A percentile compares a stretch with the other conserved stretches of the same genome.
phyloP scores from a whole-genome alignment of 2,888 invertebrate genomes.

The Autographa pulchrina region DNA sequence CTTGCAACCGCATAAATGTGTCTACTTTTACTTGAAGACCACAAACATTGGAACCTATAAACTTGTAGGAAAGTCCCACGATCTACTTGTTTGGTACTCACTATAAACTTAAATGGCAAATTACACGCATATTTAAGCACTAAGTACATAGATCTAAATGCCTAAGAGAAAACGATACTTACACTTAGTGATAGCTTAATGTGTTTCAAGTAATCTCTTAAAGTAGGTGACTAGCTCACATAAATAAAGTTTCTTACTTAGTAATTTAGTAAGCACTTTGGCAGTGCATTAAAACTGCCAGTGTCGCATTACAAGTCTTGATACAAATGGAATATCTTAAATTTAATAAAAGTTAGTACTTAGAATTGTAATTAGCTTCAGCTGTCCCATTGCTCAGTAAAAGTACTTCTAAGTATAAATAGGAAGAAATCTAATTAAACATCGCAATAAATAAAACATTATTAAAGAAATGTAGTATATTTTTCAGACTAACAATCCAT shows the following conservation, averaged over 20 bases:
- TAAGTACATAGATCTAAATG: slow-evolving; percentile 6
- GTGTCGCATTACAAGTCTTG: neutral
- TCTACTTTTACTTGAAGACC: slow-evolving; percentile 47
- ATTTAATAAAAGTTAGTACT: neutral
- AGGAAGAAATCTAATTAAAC: neutral
- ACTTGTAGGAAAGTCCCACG: slow-evolving; percentile 50
- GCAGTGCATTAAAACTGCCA: neutral
- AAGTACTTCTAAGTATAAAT: neutral
- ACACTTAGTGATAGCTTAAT: neutral
- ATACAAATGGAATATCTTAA: neutral
- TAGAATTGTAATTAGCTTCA: neutral
- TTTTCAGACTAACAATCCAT: neutral
- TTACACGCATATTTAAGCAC: slow-evolving; percentile 33
- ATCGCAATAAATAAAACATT: neutral
- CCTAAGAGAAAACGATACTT: slow-evolving; percentile 3
- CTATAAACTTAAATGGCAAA: slow-evolving; percentile 38
- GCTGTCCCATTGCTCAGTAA: neutral
- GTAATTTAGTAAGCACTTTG: neutral
- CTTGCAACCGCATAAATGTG: slow-evolving; percentile 30
- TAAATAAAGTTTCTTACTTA: neutral
- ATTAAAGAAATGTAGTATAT: neutral
- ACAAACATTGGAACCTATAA: slow-evolving; percentile 35
- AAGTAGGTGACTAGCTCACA: neutral
- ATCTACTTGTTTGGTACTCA: slow-evolving; percentile 47
- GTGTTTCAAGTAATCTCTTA: neutral